A percentile compares a stretch with the other conserved stretches of the same genome.
phyloP scores from a whole-genome alignment of 1,140 invertebrate species.

The Belonocnema kinseyi region DNA sequence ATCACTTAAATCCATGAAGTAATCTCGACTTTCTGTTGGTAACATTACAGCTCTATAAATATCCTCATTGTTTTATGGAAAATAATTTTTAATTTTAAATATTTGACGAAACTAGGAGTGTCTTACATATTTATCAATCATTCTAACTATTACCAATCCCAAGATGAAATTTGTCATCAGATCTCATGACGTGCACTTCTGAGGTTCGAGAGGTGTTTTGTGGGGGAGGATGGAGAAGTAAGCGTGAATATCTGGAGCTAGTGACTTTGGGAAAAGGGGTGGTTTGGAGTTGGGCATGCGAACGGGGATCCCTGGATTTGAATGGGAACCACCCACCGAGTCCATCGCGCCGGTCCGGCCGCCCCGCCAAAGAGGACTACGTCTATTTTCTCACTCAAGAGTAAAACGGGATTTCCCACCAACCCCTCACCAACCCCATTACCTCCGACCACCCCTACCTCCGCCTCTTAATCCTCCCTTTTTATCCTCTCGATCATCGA shows the following conservation, averaged over 20 bases:
- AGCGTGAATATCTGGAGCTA: constrained; percentile 35
- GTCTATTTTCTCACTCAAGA: constrained; percentile 62
- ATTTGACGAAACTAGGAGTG: too few relatives aligned
- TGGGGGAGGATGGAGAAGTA: constrained; percentile 51
- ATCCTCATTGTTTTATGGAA: too few relatives aligned
- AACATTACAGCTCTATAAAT: too few relatives aligned
- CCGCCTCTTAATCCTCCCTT: constrained; percentile 38
- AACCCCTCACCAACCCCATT: constrained; percentile 13
- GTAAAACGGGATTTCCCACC: constrained; percentile 30
- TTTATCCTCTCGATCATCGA: constrained; percentile 46
- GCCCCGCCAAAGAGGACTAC: constrained; percentile 63
- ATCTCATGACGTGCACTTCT: background rate
- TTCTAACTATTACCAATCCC: too few relatives aligned
- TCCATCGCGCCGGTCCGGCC: constrained; percentile 75
- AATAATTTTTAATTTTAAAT: too few relatives aligned
- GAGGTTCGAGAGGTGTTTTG: constrained; percentile 47
- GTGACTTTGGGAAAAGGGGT: constrained; percentile 54
- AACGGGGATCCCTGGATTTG: constrained; percentile 69
- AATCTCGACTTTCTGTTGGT: too few relatives aligned
- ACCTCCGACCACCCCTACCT: constrained; percentile 31
- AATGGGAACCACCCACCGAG: constrained; percentile 74
- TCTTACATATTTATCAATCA: too few relatives aligned
- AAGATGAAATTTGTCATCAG: too few relatives aligned
- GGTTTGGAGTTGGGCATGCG: constrained; percentile 60
- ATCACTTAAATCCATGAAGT: too few relatives aligned